phyloP scores from a whole-genome alignment of 2,797 vertebrate genomes.

The Nasua narica region DNA sequence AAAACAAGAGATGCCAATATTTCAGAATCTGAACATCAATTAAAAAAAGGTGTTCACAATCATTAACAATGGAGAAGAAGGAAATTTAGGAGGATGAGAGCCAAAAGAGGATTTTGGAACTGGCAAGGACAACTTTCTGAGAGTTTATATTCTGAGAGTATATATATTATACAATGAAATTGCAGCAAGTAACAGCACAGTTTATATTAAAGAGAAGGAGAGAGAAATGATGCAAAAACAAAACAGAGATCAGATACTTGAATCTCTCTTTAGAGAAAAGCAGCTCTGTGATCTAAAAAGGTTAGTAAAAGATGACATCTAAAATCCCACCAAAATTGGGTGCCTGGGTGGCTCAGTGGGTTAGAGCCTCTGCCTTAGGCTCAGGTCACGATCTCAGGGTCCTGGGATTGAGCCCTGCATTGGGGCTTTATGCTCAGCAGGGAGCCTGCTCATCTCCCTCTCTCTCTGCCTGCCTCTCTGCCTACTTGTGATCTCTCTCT shows the following conservation, averaged over 20 bases:
- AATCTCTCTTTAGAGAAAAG: not conserved
- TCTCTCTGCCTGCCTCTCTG: no score
- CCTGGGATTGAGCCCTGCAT: no score
- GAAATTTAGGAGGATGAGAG: not conserved
- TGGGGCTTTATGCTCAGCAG: no score
- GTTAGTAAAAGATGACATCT: not conserved
- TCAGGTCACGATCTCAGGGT: no score
- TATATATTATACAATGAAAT: not conserved
- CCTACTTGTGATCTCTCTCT: no score
- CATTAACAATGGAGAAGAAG: not conserved
- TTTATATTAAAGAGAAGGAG: not conserved
- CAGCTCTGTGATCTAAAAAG: not conserved
- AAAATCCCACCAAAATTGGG: not conserved
- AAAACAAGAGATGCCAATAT: not conserved
- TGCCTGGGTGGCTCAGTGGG: no score
- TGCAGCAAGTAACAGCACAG: not conserved
- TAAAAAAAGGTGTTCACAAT: not conserved
- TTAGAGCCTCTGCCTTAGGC: no score
- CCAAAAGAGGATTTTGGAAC: not conserved
- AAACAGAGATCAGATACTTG: not conserved
- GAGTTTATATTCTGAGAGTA: no score
- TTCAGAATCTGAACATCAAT: not conserved
- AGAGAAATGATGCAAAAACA: not conserved
- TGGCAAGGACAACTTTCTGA: not conserved
- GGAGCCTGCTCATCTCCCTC: no score